A percentile compares a stretch with the other conserved stretches of the same genome.
Evolutionary conservation across 1,140 invertebrate genomes (phyloP).

Genomic region (Pseudoatta argentina): DNA sequence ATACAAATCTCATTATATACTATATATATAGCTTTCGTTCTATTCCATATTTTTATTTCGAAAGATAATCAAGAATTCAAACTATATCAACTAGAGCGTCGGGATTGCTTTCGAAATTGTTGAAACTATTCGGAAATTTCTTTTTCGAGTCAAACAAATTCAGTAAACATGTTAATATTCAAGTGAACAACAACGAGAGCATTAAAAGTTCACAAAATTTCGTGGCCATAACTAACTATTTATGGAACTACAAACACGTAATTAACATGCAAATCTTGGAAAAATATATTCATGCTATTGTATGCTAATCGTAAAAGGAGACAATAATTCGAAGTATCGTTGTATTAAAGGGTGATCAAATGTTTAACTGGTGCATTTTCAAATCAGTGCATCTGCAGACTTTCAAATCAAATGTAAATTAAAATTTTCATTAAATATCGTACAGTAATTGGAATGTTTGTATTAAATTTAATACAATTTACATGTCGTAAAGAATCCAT

Average conservation of each 20-base stretch:
- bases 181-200: background rate
- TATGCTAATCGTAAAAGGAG: conserved; percentile 9
- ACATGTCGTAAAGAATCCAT: too few species aligned
- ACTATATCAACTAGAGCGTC: background rate
- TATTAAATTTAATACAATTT: too few species aligned
- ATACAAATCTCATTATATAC: background rate
- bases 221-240: background rate
- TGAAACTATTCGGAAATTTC: background rate
- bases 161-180: conserved; percentile 17
- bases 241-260: conserved; percentile 7
- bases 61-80: conserved; percentile 9
- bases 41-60: background rate
- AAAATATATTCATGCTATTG: conserved; percentile 27
- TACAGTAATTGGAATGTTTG: too few species aligned
- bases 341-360: background rate
- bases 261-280: conserved; percentile 36
- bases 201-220: conserved; percentile 11
- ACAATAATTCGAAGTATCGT: conserved; percentile 3
- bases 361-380: background rate
- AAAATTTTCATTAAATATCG: background rate
- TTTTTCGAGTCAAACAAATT: background rate
- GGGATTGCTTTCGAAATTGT: background rate
- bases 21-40: background rate
- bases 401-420: background rate
- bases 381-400: background rate